Evolutionary conservation across 2,888 invertebrate genomes (phyloP), one percentile per base, ranked within the genome.

Genomic region (Eupithecia tripunctaria): DNA sequence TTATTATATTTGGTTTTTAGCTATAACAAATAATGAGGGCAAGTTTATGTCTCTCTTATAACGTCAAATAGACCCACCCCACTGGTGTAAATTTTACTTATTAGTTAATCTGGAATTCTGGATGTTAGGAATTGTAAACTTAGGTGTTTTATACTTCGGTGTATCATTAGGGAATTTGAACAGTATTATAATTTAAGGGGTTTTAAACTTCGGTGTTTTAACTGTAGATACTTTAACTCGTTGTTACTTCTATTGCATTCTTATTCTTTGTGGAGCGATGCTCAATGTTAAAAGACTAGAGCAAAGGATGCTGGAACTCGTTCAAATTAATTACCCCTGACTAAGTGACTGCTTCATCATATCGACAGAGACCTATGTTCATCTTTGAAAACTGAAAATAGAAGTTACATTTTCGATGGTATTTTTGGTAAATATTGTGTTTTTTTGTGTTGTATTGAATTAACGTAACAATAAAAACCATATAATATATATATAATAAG

Each of bases 321-420:
- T 89, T 85, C 78, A 80, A 86, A 88, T 90, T 89, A 89, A 89
- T 89, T 87, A 85, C 82, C 84, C 85, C 80, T 85, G 79, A 85
- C 89, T 84, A 84, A 86, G 86, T 81, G 79, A 82, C 80, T 81
- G 77, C 78, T 85, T 82, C 81, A 84, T 84, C 80, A 82, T 82
- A 77, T 76, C 64, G 71, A 73, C 75, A 70, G 72, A 70, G 72
- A 68, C 70, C 63, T 73, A 60, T 72, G 25, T 43, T 32, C 65
- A 62, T 70, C 74, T 76, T 73, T 75, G 74, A 74, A 75, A 67
- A 18, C 70, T 73, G 15, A 21, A 76, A 77, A 75, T 73, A 77
- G 70, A 27, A 59, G 5, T 15, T 1, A 59, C 18, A 10, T 51
- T 21, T 51, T 51, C n/a, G 10, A 21, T 10, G 3, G 21, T 51